A percentile compares a stretch with the other conserved stretches of the same genome.
Conservation (phyloP, 2,888 invertebrate species). For the Sycophila texana region DNA sequence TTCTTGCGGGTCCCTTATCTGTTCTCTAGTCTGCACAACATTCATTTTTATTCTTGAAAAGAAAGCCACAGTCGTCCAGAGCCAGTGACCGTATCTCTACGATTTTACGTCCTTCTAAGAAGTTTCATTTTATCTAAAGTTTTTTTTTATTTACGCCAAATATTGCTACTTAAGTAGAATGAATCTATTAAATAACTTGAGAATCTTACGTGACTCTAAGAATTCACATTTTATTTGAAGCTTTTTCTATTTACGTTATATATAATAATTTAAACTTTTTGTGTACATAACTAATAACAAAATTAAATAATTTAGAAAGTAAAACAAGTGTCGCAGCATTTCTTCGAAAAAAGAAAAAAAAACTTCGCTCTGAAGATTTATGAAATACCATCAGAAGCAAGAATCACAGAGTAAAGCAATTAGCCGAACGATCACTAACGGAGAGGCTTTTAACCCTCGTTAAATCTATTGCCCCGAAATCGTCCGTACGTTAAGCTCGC, state of each 20-base stretch:
- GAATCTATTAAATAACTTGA: too few relatives aligned
- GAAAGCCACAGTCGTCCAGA: slow-evolving; percentile 9
- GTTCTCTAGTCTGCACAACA: slow-evolving; percentile 9
- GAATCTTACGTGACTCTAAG: not conserved
- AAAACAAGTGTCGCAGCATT: too few relatives aligned
- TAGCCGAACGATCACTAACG: too few relatives aligned
- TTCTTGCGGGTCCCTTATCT: slow-evolving; percentile 48
- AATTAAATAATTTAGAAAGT: too few relatives aligned
- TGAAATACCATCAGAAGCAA: too few relatives aligned
- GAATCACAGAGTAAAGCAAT: too few relatives aligned
- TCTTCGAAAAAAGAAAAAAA: too few relatives aligned
- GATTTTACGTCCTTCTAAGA: slow-evolving; percentile 12
- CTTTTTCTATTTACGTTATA: too few relatives aligned
- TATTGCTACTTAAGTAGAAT: not conserved
- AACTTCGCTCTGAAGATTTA: too few relatives aligned
- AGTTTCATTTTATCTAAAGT: not conserved
- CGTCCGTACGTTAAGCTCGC: slow-evolving; percentile 12
- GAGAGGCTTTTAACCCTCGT: not conserved
- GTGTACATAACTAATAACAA: too few relatives aligned
- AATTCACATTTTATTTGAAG: too few relatives aligned
- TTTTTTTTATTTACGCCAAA: not conserved
- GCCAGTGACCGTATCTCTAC: slow-evolving; percentile 5
- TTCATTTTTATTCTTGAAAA: slow-evolving; percentile 30
- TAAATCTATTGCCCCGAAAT: slow-evolving; percentile 23
- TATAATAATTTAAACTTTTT: too few relatives aligned